These are phyloP conservation scores for Sylvilagus floridanus DNA, from an alignment of 2,797 vertebrate species.

Conservation along the genomic window DNA sequence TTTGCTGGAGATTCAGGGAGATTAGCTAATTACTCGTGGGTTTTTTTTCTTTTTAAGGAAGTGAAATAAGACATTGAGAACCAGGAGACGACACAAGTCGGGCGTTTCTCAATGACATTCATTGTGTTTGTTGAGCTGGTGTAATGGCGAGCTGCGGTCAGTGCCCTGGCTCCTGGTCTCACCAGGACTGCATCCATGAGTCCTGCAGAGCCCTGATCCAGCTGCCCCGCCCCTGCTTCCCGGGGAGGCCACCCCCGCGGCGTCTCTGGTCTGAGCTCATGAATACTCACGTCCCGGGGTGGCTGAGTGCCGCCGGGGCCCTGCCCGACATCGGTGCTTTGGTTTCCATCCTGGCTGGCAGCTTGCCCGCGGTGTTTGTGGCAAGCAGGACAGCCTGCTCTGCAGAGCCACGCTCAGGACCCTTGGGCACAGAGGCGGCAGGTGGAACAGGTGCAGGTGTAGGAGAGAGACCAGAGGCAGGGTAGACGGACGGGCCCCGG, in stretches of 20 bases:
- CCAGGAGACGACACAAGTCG: not conserved
- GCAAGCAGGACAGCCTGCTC: not conserved
- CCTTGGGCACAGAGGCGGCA: not conserved
- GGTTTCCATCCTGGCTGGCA: not conserved
- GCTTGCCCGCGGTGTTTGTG: not conserved
- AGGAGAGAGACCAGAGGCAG: too few species aligned
- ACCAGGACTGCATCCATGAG: too few species aligned
- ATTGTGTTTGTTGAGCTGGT: not conserved
- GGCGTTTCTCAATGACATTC: not conserved
- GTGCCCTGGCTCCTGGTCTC: not conserved
- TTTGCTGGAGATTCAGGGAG: not conserved
- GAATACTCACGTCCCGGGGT: not conserved
- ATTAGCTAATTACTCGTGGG: not conserved
- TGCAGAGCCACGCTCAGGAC: not conserved
- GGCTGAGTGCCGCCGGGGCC: not conserved
- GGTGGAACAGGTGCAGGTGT: not conserved
- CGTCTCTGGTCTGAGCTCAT: not conserved
- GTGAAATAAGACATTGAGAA: constrained; percentile 4
- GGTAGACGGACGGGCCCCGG: too few species aligned
- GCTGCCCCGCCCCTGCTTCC: not conserved
- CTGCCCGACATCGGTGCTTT: not conserved
- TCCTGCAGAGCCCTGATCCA: too few species aligned
- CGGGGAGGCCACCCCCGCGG: not conserved
- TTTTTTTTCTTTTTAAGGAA: not conserved
- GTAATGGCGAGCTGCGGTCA: not conserved